A percentile compares a stretch with the other conserved stretches of the same genome.
These are phyloP conservation scores for Drosophila longiperda DNA, from an alignment of 2,888 invertebrate genomes.

Conservation along the genomic window DNA sequence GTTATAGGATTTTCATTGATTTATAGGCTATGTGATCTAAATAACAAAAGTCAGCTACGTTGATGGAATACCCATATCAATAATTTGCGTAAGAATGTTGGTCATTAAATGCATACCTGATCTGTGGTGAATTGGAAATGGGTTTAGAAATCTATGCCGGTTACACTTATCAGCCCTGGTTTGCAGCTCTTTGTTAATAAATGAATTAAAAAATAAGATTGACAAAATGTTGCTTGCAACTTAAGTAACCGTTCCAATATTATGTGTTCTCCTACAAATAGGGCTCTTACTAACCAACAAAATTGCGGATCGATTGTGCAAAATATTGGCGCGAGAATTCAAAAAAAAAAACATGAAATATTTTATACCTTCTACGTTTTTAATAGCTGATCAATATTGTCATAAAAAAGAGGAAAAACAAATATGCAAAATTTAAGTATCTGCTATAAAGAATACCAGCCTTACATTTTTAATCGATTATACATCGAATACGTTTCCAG, in stretches of 20 bases:
- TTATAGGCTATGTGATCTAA: background rate
- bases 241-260: conserved; percentile 1
- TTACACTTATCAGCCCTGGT: conserved; percentile 17
- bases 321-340: conserved; percentile 42
- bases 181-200: conserved; percentile 2
- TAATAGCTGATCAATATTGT: background rate
- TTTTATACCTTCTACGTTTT: background rate
- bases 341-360: conserved; percentile 4
- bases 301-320: background rate
- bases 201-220: background rate
- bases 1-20: background rate
- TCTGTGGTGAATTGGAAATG: conserved; percentile 57
- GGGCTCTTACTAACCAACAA: conserved; percentile 4
- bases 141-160: conserved; percentile 46
- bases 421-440: background rate
- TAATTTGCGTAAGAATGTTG: background rate
- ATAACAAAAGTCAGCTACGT: background rate
- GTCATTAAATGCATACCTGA: conserved; percentile 34
- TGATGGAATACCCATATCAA: background rate
- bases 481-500: conserved; percentile 39
- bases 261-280: background rate
- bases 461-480: conserved; percentile 33
- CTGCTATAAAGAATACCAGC: conserved; percentile 1
- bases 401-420: background rate
- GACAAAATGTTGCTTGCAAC: background rate